phyloP scores from a whole-genome alignment of 2,113 vertebrate species.

The Isurus oxyrinchus region DNA sequence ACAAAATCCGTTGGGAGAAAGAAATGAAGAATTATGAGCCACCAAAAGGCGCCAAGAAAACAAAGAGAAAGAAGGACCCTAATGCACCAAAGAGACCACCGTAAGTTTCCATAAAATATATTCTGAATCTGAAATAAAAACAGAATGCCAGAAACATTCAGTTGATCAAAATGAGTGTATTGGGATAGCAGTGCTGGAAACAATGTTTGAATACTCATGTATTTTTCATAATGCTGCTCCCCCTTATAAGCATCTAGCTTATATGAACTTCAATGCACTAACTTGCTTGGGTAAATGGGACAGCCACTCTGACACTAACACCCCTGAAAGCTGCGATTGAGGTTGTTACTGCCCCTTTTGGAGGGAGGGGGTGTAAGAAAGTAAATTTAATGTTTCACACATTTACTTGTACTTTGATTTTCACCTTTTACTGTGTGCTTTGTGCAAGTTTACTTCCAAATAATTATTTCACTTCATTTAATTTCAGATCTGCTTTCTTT shows the following conservation, averaged over 20 bases:
- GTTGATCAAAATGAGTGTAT: neutral
- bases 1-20: constrained; percentile 88
- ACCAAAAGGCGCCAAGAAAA: constrained; percentile 84
- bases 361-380: neutral
- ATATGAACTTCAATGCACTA: neutral
- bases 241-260: neutral
- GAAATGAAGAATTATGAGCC: constrained; percentile 94
- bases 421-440: too few relatives aligned
- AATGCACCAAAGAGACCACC: constrained; percentile 97
- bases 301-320: neutral
- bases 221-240: neutral
- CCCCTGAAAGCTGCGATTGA: neutral
- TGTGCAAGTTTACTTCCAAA: neutral
- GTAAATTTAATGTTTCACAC: neutral
- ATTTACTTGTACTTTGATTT: neutral
- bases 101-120: constrained; percentile 59
- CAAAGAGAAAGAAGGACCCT: constrained; percentile 84
- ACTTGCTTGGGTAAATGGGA: neutral
- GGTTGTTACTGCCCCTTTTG: neutral
- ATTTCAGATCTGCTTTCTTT: constrained; percentile 88
- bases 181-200: neutral
- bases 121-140: neutral
- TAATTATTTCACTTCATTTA: neutral
- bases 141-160: neutral
- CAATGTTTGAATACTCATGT: neutral